Conservation (phyloP, 2,888 invertebrate species). For the Thymelicus acteon region DNA sequence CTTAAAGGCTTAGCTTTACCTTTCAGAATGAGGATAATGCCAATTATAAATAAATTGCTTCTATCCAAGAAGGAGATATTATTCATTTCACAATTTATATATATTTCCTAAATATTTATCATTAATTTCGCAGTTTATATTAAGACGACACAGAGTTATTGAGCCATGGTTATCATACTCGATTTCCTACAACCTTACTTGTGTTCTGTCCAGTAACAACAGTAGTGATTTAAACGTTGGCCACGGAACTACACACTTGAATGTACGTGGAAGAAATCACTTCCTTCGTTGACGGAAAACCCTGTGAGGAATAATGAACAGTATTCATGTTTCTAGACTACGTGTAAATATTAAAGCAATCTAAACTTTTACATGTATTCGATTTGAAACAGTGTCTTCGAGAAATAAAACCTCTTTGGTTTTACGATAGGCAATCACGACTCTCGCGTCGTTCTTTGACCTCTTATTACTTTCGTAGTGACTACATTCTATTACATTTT, state of each 20-base stretch:
- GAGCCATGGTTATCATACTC: too few species aligned
- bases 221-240: too few species aligned
- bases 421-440: conserved; percentile 25
- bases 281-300: too few species aligned
- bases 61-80: neutral
- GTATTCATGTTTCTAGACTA: neutral
- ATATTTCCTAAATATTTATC: too few species aligned
- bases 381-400: conserved; percentile 13
- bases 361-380: conserved; percentile 1
- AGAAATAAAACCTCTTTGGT: conserved; percentile 17
- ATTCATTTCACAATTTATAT: too few species aligned
- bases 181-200: too few species aligned
- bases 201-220: too few species aligned
- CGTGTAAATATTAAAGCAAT: conserved; percentile 1
- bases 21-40: conserved; percentile 3
- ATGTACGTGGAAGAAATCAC: too few species aligned
- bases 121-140: too few species aligned
- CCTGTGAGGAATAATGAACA: too few species aligned
- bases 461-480: neutral
- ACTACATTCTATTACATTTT: neutral
- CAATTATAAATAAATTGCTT: neutral
- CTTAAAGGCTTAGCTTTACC: conserved; percentile 3
- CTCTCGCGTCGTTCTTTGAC: neutral
- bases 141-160: too few species aligned
- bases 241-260: too few species aligned